A percentile compares a stretch with the other conserved stretches of the same genome.
Evolutionary conservation across 2,888 invertebrate species (phyloP).

Genomic region (Mesorhabditis spiculigera): DNA sequence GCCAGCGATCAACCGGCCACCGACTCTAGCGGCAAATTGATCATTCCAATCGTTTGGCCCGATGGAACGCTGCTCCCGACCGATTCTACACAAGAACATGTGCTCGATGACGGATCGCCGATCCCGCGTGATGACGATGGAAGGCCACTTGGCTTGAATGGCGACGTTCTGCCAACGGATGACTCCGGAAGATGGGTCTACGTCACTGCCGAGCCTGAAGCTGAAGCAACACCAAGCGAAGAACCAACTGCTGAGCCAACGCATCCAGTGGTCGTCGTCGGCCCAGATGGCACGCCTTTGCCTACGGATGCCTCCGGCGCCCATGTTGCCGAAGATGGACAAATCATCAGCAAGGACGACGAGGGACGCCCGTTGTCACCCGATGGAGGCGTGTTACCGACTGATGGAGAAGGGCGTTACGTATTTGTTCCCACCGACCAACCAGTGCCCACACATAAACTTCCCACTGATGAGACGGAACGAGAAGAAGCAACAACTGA

Average conservation of each 20-base stretch:
- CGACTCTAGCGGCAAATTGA: too few species aligned
- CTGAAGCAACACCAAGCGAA: too few species aligned
- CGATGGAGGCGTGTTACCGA: too few species aligned
- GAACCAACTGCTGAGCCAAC: conserved; percentile 10
- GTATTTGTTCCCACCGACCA: too few species aligned
- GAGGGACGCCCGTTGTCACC: too few species aligned
- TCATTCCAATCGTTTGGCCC: conserved; percentile 17
- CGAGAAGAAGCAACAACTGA: too few species aligned
- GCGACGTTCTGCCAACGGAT: conserved; percentile 22
- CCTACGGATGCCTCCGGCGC: conserved; percentile 18
- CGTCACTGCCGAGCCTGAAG: conserved; percentile 9
- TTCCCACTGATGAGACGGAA: too few species aligned
- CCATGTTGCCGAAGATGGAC: conserved; percentile 28
- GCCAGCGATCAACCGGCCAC: background rate
- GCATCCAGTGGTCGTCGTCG: too few species aligned
- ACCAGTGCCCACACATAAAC: too few species aligned
- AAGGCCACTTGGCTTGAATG: conserved; percentile 22
- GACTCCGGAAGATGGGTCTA: conserved; percentile 18
- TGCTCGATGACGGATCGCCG: conserved; percentile 20
- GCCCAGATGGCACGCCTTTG: conserved; percentile 23
- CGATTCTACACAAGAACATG: conserved; percentile 21
- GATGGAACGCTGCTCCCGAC: conserved; percentile 25
- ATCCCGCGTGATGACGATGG: conserved; percentile 27
- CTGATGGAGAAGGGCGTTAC: too few species aligned
- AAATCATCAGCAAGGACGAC: conserved; percentile 15